A percentile compares a stretch with the other conserved stretches of the same genome.
These are phyloP conservation scores for Tachuris rubrigastra DNA, from an alignment of 2,113 vertebrate genomes.

Conservation along the genomic window DNA sequence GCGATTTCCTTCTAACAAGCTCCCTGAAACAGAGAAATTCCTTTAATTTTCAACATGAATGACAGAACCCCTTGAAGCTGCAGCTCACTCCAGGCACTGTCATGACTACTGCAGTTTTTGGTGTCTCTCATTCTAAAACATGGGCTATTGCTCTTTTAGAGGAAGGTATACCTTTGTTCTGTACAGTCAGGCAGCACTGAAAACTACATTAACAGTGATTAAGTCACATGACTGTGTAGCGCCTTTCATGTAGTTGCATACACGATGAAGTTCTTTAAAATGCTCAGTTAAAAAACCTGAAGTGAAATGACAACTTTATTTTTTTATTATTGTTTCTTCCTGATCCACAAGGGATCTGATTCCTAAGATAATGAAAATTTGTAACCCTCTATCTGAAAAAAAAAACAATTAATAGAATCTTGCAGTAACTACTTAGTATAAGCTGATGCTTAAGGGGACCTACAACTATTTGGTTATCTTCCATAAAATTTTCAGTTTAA, in stretches of 20 bases:
- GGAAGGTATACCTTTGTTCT: neutral
- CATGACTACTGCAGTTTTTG: neutral
- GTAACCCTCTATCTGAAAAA: neutral
- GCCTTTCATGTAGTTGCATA: neutral
- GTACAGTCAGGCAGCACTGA: neutral
- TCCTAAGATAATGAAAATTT: neutral
- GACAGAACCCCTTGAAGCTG: neutral
- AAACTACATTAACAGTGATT: neutral
- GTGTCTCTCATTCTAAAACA: neutral
- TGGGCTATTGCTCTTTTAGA: neutral
- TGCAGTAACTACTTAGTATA: neutral
- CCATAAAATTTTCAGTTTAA: neutral
- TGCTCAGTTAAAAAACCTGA: neutral
- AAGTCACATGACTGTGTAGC: neutral
- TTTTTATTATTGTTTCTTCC: neutral
- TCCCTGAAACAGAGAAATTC: neutral
- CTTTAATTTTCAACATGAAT: neutral
- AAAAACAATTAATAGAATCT: accelerated
- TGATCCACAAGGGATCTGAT: neutral
- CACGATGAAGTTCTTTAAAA: neutral
- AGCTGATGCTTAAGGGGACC: neutral
- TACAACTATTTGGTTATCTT: neutral
- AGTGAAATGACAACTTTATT: neutral
- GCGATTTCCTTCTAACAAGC: neutral
- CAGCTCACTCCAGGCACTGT: neutral